Percentiles rank a stretch among this genome's conserved stretches.
These are phyloP conservation scores for Halocaridina rubra DNA, from an alignment of 2,888 invertebrate species.

Conservation along the genomic window DNA sequence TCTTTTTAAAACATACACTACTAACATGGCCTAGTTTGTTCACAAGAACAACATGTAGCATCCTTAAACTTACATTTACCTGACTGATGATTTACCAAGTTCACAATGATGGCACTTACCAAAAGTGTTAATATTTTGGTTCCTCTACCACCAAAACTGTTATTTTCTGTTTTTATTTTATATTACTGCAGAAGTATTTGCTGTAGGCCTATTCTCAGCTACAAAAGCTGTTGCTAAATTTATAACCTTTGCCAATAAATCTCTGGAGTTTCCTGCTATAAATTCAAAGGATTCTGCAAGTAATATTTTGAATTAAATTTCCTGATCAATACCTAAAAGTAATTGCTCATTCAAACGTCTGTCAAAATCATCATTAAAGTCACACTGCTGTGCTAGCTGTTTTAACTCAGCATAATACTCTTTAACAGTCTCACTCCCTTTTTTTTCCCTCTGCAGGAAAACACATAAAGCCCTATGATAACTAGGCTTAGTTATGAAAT, in stretches of 20 bases:
- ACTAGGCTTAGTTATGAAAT: background rate
- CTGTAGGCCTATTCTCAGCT: background rate
- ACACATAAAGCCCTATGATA: background rate
- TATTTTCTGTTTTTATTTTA: too few species aligned
- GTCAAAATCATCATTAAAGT: too few species aligned
- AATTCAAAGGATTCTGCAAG: background rate
- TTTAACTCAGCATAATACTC: background rate
- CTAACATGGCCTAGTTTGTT: background rate
- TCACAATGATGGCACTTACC: background rate
- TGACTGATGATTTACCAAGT: background rate
- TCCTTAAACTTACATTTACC: background rate
- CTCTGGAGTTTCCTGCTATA: background rate
- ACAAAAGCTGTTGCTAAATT: background rate
- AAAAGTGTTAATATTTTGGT: too few species aligned
- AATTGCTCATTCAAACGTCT: background rate
- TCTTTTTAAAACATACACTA: too few species aligned
- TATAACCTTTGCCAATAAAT: background rate
- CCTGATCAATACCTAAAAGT: background rate
- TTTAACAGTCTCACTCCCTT: background rate
- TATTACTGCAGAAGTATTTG: background rate
- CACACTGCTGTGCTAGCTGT: background rate
- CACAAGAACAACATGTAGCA: too few species aligned
- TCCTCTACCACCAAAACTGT: too few species aligned
- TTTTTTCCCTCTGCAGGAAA: background rate
- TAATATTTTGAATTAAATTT: too few species aligned